Base-by-base conservation (phyloP, 2,113 vertebrate genomes). In the Quiscalus mexicanus region DNA sequence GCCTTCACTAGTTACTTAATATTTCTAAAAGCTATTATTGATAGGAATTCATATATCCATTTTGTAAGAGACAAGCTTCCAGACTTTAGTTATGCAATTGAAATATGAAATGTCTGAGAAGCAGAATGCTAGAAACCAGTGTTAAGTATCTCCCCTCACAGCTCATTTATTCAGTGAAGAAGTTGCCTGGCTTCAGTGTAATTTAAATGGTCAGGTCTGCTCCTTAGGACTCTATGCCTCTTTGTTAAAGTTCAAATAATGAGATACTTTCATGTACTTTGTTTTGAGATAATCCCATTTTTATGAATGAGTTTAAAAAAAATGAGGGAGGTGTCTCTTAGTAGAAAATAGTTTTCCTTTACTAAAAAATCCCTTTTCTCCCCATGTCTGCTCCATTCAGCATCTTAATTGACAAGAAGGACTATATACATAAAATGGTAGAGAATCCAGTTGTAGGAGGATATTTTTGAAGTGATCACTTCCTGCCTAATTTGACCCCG, bases 241-340 rank as follows among this genome's bases (percentile, higher is more conserved):
- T 86, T 59, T 52, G 39, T 90, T 84, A 24, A 84, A 71, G 52
- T 88, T 90, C 60, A 28, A 11, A 49, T 84, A 80, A 56, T 33
- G 76, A 80, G 10, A 15, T 47, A 41, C 17, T 83, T 84, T 59
- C 33, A 47, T 22, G n/a, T 64, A 33, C 67, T 62, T 78, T 80
- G 62, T 91, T 93, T 91, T 92, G 70, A 90, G 59, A 80, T 83
- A 92, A 85, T 83, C n/a, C 25, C 12, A 12, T 84, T 88, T 69
- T 58, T 88, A 63, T 71, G 75, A 90, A 80, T 69, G 47, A 83
- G 27, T 76, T 92, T 3, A 69, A 60, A 76, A 77, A 77, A 77
- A 30, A 17, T 1, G 5, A 41, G 30, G 33, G 41, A 55, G 42
- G 64, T 37, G 20, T 49, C 20, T 62, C 14, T 70, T 59, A 37